These are phyloP conservation scores for Drosophila bipectinata DNA, from an alignment of 1,140 invertebrate genomes.

Conservation along the genomic window DNA sequence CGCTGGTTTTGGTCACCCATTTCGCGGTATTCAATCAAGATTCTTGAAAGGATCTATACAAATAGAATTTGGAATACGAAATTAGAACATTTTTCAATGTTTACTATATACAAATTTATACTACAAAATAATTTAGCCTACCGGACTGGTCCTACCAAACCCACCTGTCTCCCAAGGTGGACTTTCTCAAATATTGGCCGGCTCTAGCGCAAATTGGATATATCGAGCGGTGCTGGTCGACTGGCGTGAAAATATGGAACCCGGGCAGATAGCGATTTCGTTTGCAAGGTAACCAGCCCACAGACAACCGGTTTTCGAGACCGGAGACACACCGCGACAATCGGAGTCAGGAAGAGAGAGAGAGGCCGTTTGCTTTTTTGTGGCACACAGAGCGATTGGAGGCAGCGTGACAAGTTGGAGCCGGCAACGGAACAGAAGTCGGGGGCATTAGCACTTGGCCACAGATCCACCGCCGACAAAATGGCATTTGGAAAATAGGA, in stretches of 20 bases:
- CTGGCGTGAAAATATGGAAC: constrained; percentile 54
- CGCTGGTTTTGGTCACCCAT: constrained; percentile 4
- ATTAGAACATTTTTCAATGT: neutral
- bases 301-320: constrained; percentile 50
- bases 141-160: neutral
- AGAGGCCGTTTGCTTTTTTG: neutral
- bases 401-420: constrained; percentile 24
- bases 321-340: neutral
- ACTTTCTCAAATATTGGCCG: constrained; percentile 49
- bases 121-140: neutral
- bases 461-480: constrained; percentile 19
- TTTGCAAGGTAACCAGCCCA: constrained; percentile 16
- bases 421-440: neutral
- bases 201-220: constrained; percentile 34
- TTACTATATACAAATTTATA: neutral
- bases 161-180: neutral
- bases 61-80: neutral
- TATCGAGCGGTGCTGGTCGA: constrained; percentile 41
- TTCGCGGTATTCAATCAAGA: neutral
- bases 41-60: neutral
- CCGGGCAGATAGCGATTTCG: constrained; percentile 36
- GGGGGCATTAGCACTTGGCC: constrained; percentile 54
- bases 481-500: constrained; percentile 48
- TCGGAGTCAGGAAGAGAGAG: constrained; percentile 8
- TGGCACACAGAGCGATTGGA: constrained; percentile 10